Conservation (phyloP, 2,888 invertebrate species). For the Cremastinae sp. region DNA sequence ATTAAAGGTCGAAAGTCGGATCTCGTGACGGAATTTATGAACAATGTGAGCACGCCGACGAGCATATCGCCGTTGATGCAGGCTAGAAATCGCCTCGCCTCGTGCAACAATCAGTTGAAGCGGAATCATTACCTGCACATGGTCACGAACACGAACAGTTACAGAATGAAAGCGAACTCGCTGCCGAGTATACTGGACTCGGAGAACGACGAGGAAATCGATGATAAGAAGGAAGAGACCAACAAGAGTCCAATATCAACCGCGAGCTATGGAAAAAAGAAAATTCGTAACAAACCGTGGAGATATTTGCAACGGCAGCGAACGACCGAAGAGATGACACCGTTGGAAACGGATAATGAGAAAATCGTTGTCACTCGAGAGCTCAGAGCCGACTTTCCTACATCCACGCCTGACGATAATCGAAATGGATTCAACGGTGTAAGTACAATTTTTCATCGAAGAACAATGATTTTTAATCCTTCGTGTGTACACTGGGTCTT, state of each 20-base stretch:
- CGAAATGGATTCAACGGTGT: slow-evolving; percentile 70
- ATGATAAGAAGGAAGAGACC: slow-evolving; percentile 80
- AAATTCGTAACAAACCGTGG: slow-evolving; percentile 74
- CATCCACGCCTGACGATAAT: slow-evolving; percentile 57
- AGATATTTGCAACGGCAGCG: slow-evolving; percentile 76
- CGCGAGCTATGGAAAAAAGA: slow-evolving; percentile 76
- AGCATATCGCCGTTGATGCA: slow-evolving; percentile 76
- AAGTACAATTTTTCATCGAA: slow-evolving; percentile 35
- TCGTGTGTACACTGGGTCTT: too few relatives aligned
- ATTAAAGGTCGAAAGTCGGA: slow-evolving; percentile 88
- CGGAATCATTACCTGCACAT: slow-evolving; percentile 78
- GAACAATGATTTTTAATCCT: background rate
- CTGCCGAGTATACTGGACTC: slow-evolving; percentile 92
- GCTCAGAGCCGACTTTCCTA: slow-evolving; percentile 12
- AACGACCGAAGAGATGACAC: slow-evolving; percentile 78
- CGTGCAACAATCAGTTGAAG: slow-evolving; percentile 74
- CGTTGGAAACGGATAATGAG: slow-evolving; percentile 70
- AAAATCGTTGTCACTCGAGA: slow-evolving; percentile 58
- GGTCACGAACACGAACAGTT: slow-evolving; percentile 75
- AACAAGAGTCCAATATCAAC: slow-evolving; percentile 87
- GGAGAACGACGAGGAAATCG: slow-evolving; percentile 85
- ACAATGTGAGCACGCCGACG: slow-evolving; percentile 66
- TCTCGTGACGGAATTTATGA: slow-evolving; percentile 74
- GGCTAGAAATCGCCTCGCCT: slow-evolving; percentile 74
- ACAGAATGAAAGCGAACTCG: slow-evolving; percentile 86